Evolutionary conservation across 2,888 invertebrate genomes (phyloP).

Genomic region (Parnassius orleans): DNA sequence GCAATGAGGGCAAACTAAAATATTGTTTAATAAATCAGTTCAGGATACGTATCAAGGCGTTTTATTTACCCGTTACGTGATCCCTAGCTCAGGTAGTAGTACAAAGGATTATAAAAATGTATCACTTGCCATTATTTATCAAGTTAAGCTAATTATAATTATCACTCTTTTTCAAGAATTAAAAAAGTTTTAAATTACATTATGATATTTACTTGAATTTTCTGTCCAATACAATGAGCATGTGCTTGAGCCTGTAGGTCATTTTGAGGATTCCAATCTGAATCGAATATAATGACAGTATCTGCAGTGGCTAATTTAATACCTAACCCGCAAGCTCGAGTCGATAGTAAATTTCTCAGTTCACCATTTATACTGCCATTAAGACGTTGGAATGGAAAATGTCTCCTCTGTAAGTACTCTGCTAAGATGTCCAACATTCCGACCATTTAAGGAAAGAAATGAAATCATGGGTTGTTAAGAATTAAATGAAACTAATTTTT

Average conservation of each 20-base stretch:
- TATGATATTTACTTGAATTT: constrained; percentile 89
- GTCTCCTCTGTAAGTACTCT: constrained; percentile 95
- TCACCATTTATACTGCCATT: constrained; percentile 99
- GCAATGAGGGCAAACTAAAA: too few species aligned
- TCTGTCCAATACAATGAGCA: constrained; percentile 99
- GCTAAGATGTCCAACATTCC: constrained; percentile 98
- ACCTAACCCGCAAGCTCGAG: constrained; percentile 97
- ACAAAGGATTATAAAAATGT: too few species aligned
- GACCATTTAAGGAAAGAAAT: constrained; percentile 99
- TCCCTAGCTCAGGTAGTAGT: too few species aligned
- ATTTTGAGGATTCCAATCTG: constrained; percentile 99
- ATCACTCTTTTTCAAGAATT: not conserved
- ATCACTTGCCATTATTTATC: too few species aligned
- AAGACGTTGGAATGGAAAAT: constrained; percentile 98
- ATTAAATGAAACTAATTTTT: too few species aligned
- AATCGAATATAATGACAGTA: constrained; percentile 99
- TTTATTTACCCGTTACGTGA: too few species aligned
- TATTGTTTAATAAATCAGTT: too few species aligned
- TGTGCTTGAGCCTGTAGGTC: constrained; percentile 99
- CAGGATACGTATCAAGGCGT: too few species aligned
- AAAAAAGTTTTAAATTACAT: not conserved
- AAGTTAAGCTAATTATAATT: not conserved
- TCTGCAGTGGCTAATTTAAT: constrained; percentile 99
- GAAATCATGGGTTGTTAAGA: too few species aligned
- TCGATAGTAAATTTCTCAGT: constrained; percentile 94